These are phyloP conservation scores for Rhynchotus rufescens DNA, from an alignment of 2,797 vertebrate species.

Conservation along the genomic window DNA sequence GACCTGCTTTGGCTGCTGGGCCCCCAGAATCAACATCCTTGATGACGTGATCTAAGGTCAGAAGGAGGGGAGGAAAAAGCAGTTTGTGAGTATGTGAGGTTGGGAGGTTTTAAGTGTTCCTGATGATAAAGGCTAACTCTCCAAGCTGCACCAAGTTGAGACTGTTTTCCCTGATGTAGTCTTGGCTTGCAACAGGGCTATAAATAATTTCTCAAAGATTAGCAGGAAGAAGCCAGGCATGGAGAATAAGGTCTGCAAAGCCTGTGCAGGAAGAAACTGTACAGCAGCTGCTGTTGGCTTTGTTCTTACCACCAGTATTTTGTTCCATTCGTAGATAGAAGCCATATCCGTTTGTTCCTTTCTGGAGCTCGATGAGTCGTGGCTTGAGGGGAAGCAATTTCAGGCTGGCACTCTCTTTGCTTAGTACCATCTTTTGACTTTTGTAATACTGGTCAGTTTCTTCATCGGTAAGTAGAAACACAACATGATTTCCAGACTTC, in stretches of 20 bases:
- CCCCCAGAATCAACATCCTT: slow-evolving; percentile 86
- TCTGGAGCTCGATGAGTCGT: slow-evolving; percentile 81
- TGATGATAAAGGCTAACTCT: background rate
- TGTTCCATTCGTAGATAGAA: slow-evolving; percentile 84
- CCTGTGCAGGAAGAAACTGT: background rate
- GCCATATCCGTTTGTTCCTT: slow-evolving; percentile 86
- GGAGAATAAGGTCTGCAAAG: background rate
- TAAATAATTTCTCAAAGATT: background rate
- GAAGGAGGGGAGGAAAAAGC: background rate
- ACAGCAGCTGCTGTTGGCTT: background rate
- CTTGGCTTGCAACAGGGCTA: background rate
- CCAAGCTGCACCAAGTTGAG: background rate
- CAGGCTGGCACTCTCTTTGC: slow-evolving; percentile 79
- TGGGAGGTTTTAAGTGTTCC: background rate
- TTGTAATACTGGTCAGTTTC: slow-evolving; percentile 82
- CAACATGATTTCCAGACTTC: slow-evolving; percentile 77
- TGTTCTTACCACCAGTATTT: slow-evolving; percentile 73
- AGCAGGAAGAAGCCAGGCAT: background rate
- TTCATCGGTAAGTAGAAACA: slow-evolving; percentile 88
- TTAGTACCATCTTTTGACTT: slow-evolving; percentile 76
- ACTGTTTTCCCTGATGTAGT: background rate
- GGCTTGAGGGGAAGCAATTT: slow-evolving; percentile 86
- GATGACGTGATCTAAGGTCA: slow-evolving; percentile 85
- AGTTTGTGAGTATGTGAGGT: background rate
- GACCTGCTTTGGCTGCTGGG: slow-evolving; percentile 84